These are phyloP conservation scores for Neocrepidodera transversa DNA, from an alignment of 2,888 invertebrate species.

Conservation along the genomic window DNA sequence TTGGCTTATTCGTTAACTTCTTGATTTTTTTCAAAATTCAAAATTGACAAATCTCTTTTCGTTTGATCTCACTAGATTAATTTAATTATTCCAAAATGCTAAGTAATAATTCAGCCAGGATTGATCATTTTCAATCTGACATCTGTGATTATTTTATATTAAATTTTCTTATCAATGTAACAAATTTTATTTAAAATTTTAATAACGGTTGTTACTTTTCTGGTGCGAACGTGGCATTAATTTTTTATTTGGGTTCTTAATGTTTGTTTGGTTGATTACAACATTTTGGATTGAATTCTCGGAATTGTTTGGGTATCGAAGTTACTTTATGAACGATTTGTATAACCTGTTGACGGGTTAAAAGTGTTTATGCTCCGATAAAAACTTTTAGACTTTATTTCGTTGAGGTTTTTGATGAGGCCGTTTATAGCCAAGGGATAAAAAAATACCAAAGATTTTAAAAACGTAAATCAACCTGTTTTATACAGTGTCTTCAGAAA, in stretches of 20 bases:
- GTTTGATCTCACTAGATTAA: too few relatives aligned
- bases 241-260: neutral
- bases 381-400: conserved; percentile 1
- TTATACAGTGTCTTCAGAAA: too few relatives aligned
- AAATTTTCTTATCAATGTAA: too few relatives aligned
- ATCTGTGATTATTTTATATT: too few relatives aligned
- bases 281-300: neutral
- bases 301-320: neutral
- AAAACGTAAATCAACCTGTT: neutral
- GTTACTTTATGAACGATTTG: conserved; percentile 2
- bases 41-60: too few relatives aligned
- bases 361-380: conserved; percentile 3
- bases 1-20: too few relatives aligned
- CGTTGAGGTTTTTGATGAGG: neutral
- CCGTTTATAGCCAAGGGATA: neutral
- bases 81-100: too few relatives aligned
- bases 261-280: conserved; percentile 3
- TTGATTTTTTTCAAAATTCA: too few relatives aligned
- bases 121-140: too few relatives aligned
- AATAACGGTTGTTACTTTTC: too few relatives aligned
- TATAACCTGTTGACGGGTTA: conserved; percentile 4
- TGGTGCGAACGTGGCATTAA: neutral
- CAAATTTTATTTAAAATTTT: too few relatives aligned
- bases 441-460: neutral
- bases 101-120: too few relatives aligned